These are phyloP conservation scores for Helobdella robusta DNA, from an alignment of 2,888 invertebrate species.

Conservation along the genomic window DNA sequence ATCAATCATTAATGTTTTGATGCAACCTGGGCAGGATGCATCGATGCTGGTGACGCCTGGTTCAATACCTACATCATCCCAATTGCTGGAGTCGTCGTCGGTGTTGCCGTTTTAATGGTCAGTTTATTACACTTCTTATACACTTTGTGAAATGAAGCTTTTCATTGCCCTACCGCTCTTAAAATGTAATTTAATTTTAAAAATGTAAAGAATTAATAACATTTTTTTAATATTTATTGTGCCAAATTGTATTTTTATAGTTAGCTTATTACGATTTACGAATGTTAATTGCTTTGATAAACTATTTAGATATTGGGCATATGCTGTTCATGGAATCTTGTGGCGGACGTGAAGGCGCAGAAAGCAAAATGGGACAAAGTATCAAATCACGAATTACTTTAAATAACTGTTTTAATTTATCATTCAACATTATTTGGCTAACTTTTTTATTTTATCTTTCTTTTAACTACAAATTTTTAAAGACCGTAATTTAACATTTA, in stretches of 20 bases:
- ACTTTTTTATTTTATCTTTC: no score
- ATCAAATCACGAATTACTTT: no score
- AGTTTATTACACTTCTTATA: not conserved
- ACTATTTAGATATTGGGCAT: conserved; percentile 24
- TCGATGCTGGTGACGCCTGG: conserved; percentile 26
- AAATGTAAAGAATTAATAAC: not conserved
- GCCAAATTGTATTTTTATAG: no score
- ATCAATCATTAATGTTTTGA: no score
- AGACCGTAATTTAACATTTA: no score
- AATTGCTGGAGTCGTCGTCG: conserved; percentile 25
- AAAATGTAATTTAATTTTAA: not conserved
- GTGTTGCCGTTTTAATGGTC: conserved; percentile 23
- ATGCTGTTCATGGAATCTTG: conserved; percentile 25
- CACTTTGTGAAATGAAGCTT: not conserved
- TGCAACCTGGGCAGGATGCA: no score
- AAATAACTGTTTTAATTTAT: no score
- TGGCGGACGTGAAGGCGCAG: conserved; percentile 26
- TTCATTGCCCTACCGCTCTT: not conserved
- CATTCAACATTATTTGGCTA: no score
- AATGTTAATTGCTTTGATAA: not conserved
- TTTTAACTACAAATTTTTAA: no score
- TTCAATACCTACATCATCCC: conserved; percentile 25
- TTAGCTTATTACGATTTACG: not conserved
- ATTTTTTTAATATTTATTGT: no score
- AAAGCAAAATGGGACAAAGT: conserved; percentile 26